Evolutionary conservation across 2,888 invertebrate genomes (phyloP), one percentile per base, ranked within the genome.

Genomic region (Limenitis camilla): DNA sequence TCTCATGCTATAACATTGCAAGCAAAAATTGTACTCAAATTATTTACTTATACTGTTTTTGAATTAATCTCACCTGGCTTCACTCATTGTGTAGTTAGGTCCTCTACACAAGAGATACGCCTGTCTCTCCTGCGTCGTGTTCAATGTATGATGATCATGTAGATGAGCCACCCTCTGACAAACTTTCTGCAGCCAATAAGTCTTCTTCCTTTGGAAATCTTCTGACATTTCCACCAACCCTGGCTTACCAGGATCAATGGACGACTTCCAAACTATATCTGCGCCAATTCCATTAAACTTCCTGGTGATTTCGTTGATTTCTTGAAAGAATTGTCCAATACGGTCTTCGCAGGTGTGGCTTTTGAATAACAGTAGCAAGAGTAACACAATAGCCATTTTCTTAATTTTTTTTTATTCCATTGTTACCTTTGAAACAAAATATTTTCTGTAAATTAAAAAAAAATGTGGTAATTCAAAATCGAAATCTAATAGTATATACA

Each of bases 91-190:
- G 66, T 86, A 92, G 49, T 79, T 88, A 0, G 92, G 90, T 39
- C 92, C 92, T 61, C 91, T 80, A 63, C 93, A 93, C 39, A 92
- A 62, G 8, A 92, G 72, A 74, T 88, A 89, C 46, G 89, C 70
- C 80, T 90, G 90, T 55, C 91, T 78, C 42, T 66, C 67, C 58
- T 90, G 88, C 27, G 73, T 76, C 19, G 45, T 61, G 45, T 81
- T 81, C 30, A 85, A 54, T 56, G 70, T 66, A 49, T 74, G 65
- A 51, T 49, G 58, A 3, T 63, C 61, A 36, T 62, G 62, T 40
- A 83, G 56, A 55, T 58, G 56, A 52, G 63, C 66, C 58, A 86
- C 56, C 44, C 60, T 61, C 31, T 61, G 59, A 49, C 88, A 88
- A 0, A 62, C 64, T 35, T 53, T 61, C 6, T 72, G 66, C 61